Evolutionary conservation across 2,113 vertebrate species (phyloP).

Genomic region (Pogonocichla stellata): DNA sequence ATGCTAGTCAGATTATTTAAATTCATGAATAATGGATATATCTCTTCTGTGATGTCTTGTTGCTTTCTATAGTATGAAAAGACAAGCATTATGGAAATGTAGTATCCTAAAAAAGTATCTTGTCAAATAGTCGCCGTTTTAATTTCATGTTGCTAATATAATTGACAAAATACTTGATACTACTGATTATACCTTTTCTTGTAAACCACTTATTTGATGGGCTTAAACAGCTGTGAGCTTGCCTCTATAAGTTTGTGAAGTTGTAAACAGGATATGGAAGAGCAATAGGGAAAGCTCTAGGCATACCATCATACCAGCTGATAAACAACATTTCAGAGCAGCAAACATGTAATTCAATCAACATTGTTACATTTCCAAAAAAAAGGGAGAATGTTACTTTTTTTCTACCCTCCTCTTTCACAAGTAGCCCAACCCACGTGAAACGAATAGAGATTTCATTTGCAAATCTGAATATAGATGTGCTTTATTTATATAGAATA

Average conservation of each 20-base stretch:
- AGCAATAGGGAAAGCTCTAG: conserved; percentile 31
- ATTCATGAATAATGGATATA: conserved; percentile 72
- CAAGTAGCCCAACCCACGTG: background rate
- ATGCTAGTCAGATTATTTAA: conserved; percentile 45
- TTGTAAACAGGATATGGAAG: conserved; percentile 38
- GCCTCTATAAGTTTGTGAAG: conserved; percentile 51
- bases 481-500: background rate
- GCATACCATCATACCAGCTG: conserved; percentile 35
- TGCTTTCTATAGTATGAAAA: conserved; percentile 18
- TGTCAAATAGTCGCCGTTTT: conserved; percentile 60
- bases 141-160: conserved; percentile 69
- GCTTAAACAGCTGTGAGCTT: conserved; percentile 71
- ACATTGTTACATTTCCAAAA: background rate
- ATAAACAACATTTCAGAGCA: background rate
- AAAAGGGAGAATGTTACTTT: background rate
- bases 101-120: conserved; percentile 45
- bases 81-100: conserved; percentile 53
- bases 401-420: background rate
- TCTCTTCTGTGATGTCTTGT: conserved; percentile 44
- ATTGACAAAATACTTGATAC: conserved; percentile 70
- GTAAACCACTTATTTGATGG: conserved; percentile 63
- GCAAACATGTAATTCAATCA: conserved; percentile 16
- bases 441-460: background rate
- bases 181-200: conserved; percentile 67
- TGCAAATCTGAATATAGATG: background rate